These are phyloP conservation scores for Rhinophrynus dorsalis DNA, from an alignment of 2,797 vertebrate genomes.

Conservation along the genomic window DNA sequence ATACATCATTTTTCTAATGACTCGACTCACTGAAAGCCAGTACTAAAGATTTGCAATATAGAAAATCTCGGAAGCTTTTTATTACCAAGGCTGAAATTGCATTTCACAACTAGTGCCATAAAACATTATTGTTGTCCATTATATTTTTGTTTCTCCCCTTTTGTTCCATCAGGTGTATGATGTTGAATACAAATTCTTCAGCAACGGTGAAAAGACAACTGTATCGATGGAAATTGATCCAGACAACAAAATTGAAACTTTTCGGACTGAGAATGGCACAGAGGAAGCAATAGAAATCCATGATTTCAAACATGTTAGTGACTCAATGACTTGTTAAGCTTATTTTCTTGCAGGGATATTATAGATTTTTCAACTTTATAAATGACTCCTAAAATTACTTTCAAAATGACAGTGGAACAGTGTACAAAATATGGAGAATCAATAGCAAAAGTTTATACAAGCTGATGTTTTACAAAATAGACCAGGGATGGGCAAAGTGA, in stretches of 20 bases:
- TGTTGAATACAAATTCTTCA: conserved; percentile 84
- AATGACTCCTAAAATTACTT: conserved; percentile 1
- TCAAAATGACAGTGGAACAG: conserved; percentile 2
- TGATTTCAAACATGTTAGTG: conserved; percentile 91
- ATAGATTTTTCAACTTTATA: neutral
- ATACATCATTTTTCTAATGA: conserved; percentile 15
- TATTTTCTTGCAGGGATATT: neutral
- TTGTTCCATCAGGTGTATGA: conserved; percentile 79
- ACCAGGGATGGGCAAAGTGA: too few relatives aligned
- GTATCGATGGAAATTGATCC: conserved; percentile 91
- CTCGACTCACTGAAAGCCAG: neutral
- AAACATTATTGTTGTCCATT: conserved; percentile 24
- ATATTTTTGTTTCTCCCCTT: conserved; percentile 4
- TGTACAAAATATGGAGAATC: neutral
- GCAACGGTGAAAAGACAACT: conserved; percentile 82
- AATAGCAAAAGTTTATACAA: neutral
- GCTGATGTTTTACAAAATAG: too few relatives aligned
- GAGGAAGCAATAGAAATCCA: conserved; percentile 91
- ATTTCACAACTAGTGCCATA: conserved; percentile 12
- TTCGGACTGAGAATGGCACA: conserved; percentile 83
- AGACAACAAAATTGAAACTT: conserved; percentile 77
- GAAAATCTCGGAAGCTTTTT: conserved; percentile 11
- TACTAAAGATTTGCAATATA: conserved; percentile 29
- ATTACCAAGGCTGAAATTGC: conserved; percentile 16
- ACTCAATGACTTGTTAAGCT: neutral